phyloP scores from a whole-genome alignment of 1,140 invertebrate species.

The Triops cancriformis region DNA sequence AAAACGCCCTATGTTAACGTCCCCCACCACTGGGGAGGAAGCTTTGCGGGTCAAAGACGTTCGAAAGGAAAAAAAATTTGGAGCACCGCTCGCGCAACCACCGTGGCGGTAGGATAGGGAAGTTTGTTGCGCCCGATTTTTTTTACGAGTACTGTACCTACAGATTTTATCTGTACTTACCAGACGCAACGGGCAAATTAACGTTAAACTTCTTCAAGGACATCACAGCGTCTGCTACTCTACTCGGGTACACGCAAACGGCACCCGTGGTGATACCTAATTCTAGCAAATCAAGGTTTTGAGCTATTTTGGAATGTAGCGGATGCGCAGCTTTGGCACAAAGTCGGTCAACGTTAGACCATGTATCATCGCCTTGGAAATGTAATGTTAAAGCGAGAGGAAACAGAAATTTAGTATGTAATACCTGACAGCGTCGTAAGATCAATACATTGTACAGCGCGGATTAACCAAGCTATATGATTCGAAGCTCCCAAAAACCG shows the following conservation, averaged over 20 bases:
- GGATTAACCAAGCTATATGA: slow-evolving; percentile 64
- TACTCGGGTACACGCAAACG: slow-evolving; percentile 88
- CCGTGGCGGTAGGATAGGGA: no score
- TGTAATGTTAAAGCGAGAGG: background rate
- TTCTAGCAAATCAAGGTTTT: slow-evolving; percentile 37
- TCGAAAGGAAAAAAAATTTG: no score
- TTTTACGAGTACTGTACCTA: no score
- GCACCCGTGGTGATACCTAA: slow-evolving; percentile 55
- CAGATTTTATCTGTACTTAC: slow-evolving; percentile 40
- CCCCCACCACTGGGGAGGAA: no score
- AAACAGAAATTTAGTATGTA: background rate
- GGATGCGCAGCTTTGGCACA: slow-evolving; percentile 65
- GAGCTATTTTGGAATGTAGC: slow-evolving; percentile 42
- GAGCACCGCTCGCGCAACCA: no score
- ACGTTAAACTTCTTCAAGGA: slow-evolving; percentile 51
- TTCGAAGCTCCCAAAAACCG: slow-evolving; percentile 46
- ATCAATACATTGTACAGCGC: slow-evolving; percentile 77
- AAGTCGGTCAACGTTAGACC: slow-evolving; percentile 64
- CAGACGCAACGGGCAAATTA: slow-evolving; percentile 60
- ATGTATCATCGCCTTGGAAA: slow-evolving; percentile 69
- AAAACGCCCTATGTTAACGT: no score
- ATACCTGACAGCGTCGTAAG: slow-evolving; percentile 71
- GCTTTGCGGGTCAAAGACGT: no score
- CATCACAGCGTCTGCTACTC: slow-evolving; percentile 60
- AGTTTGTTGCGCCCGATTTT: no score